phyloP scores from a whole-genome alignment of 2,888 invertebrate species.

The Galeopsomyia nigrocyanea region DNA sequence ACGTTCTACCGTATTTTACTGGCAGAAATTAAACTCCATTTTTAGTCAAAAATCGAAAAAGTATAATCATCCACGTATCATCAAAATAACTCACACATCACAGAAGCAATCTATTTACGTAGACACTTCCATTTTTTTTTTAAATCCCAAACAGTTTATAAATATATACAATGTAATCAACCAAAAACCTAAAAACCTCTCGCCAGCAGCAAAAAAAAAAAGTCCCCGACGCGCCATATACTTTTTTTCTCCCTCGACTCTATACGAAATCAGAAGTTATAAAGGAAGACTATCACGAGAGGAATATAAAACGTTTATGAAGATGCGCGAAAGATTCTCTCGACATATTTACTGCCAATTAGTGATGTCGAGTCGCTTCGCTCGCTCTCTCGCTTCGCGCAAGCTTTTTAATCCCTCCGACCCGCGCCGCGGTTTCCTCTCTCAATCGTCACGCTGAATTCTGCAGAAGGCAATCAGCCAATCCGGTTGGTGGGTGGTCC shows the following conservation, averaged over 20 bases:
- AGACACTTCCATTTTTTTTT: too few species aligned
- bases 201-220: too few species aligned
- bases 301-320: conserved; percentile 16
- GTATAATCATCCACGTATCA: too few species aligned
- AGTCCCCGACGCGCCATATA: too few species aligned
- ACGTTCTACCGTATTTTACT: too few species aligned
- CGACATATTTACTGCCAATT: conserved; percentile 45
- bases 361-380: conserved; percentile 36
- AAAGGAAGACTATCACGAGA: conserved; percentile 36
- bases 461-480: conserved; percentile 52
- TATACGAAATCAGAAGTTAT: conserved; percentile 28
- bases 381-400: background rate
- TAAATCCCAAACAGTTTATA: too few species aligned
- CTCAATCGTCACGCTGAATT: conserved; percentile 35
- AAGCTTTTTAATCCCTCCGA: conserved; percentile 30
- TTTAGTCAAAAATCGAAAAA: too few species aligned
- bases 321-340: conserved; percentile 22
- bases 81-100: too few species aligned
- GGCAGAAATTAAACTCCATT: too few species aligned
- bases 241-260: background rate
- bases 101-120: too few species aligned
- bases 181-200: too few species aligned
- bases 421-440: conserved; percentile 26
- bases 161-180: too few species aligned
- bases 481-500: conserved; percentile 62